A percentile compares a stretch with the other conserved stretches of the same genome.
Evolutionary conservation across 92 coral and sea anemone species (phyloP).

Genomic region (Hydrozoanthus gracilis): DNA sequence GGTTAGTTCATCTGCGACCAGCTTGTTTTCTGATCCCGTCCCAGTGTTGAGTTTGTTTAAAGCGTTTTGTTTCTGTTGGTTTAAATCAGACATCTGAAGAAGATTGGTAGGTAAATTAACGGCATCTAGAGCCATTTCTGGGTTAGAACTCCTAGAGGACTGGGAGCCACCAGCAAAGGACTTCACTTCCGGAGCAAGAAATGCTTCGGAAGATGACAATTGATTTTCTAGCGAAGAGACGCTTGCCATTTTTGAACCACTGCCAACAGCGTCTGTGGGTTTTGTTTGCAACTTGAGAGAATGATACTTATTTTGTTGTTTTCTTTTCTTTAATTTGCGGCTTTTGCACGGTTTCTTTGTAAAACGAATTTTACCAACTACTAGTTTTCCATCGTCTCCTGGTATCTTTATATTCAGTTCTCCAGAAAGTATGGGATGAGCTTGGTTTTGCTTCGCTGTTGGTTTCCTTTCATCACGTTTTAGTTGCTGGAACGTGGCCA

Average conservation of each 20-base stretch:
- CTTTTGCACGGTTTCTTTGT: background rate
- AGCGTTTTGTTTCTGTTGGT: background rate
- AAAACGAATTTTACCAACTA: background rate
- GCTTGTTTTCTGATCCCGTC: conserved; percentile 7
- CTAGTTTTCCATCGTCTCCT: background rate
- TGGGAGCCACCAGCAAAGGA: background rate
- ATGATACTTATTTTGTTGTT: background rate
- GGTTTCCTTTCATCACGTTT: background rate
- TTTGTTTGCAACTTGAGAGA: background rate
- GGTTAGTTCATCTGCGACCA: conserved; percentile 17
- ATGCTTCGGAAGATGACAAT: background rate
- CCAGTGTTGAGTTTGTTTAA: background rate
- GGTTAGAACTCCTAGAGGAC: background rate
- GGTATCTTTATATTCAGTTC: conserved; percentile 19
- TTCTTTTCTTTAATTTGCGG: background rate
- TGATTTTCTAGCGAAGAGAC: background rate
- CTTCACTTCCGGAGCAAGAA: background rate
- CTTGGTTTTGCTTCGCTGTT: background rate
- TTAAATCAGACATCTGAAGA: background rate
- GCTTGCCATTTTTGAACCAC: background rate
- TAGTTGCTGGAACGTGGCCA: background rate
- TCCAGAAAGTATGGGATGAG: conserved; percentile 1
- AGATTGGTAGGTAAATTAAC: background rate
- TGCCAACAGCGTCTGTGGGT: background rate
- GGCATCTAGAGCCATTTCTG: background rate